These are phyloP conservation scores for Cryptocheilus praepositus DNA, from an alignment of 2,888 invertebrate species.

Conservation along the genomic window DNA sequence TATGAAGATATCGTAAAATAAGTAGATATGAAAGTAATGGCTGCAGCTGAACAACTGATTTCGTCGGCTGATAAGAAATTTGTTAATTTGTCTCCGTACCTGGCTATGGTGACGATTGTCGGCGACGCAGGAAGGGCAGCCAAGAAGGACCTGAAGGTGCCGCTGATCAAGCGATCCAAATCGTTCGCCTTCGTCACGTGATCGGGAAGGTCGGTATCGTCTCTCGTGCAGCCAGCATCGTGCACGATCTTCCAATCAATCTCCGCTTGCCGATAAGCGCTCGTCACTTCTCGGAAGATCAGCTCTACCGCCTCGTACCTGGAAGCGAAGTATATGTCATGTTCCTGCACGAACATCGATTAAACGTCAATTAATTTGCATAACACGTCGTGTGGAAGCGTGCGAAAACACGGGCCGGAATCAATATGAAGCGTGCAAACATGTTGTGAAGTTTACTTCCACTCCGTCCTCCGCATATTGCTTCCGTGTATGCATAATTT, in stretches of 20 bases:
- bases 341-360: too few relatives aligned
- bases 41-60: too few relatives aligned
- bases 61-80: too few relatives aligned
- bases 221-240: constrained; percentile 92
- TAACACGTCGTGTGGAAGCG: too few relatives aligned
- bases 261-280: constrained; percentile 77
- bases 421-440: too few relatives aligned
- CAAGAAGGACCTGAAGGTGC: constrained; percentile 79
- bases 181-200: constrained; percentile 85
- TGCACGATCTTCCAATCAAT: constrained; percentile 89
- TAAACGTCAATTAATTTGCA: too few relatives aligned
- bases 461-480: too few relatives aligned
- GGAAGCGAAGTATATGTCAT: constrained; percentile 13
- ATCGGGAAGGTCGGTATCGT: constrained; percentile 89
- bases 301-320: constrained; percentile 64
- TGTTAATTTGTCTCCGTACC: constrained; percentile 49
- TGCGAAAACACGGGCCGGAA: too few relatives aligned
- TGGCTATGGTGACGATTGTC: constrained; percentile 86
- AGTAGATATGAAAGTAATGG: too few relatives aligned
- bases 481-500: too few relatives aligned
- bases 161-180: constrained; percentile 79
- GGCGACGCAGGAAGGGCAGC: constrained; percentile 79
- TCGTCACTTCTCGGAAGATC: constrained; percentile 60
- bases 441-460: too few relatives aligned
- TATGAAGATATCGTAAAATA: too few relatives aligned